Evolutionary conservation across 37 sponge, comb jelly and placozoan genomes (phyloP), one percentile per base, ranked within the genome.

Genomic region (Mnemiopsis leidyi): DNA sequence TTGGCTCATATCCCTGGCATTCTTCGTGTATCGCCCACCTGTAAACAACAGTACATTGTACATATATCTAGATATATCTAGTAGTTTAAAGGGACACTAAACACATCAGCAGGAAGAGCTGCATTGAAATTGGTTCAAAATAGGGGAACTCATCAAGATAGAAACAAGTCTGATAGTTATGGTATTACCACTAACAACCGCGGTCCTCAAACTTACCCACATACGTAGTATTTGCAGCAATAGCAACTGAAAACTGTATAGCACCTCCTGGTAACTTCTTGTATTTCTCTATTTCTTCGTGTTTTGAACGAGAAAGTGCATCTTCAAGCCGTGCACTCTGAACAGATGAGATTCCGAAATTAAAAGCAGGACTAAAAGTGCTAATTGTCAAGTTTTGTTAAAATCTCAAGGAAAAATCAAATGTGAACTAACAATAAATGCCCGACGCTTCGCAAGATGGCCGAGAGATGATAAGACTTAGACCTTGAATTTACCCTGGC

Each of bases 1-100:
- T 82, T 99, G 99, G 29, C 95, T 94, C 3, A 99, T 77, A 0
- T 35, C 23, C 36, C 99, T 94, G 16, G 97, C 96, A 69, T 94
- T 96, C 90, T 99, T 99, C 76, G 94, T 95, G 94, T 99, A 99
- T 0, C 99, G 94, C 0, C 99, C 99, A 35, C 93, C 97, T 31
- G 96, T 29, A 39, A 92, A 95, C 9, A 95, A 48, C 5, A 48
- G 5, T 48, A 13, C 5, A 18, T 48, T 48, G 61, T 48, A n/a
- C n/a, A n/a, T n/a, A n/a, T n/a, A n/a, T n/a, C n/a, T n/a, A n/a
- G n/a, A n/a, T n/a, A n/a, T n/a, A n/a, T n/a, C n/a, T n/a, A n/a
- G n/a, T n/a, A n/a, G n/a, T n/a, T n/a, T n/a, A n/a, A n/a, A n/a
- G n/a, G n/a, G n/a, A n/a, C n/a, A n/a, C n/a, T n/a, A n/a, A n/a